Conservation (phyloP, 2,113 vertebrate genomes). For the Brachirus orientalis region DNA sequence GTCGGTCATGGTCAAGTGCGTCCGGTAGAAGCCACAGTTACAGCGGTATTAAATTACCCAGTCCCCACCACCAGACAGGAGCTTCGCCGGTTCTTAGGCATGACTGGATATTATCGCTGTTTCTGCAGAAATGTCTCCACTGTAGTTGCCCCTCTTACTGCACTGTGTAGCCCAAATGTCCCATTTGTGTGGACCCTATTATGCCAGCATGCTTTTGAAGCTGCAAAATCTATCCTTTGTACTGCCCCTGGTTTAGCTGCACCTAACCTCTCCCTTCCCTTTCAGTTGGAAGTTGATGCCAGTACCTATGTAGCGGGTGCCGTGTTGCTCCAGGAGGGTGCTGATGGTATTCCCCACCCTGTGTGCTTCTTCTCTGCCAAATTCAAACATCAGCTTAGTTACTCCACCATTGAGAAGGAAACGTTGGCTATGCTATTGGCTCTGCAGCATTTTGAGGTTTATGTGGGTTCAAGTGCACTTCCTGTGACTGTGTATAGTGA, state of each 20-base stretch:
- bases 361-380: no score
- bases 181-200: no score
- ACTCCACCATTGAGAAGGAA: no score
- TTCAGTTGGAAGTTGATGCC: not conserved
- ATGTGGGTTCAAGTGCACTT: no score
- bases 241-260: no score
- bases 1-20: not conserved
- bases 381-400: no score
- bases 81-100: not conserved
- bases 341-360: not conserved
- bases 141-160: not conserved
- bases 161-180: no score
- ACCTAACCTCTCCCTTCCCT: not conserved
- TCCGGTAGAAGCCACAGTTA: not conserved
- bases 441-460: no score
- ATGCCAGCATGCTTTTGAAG: no score
- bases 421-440: no score
- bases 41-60: not conserved
- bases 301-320: not conserved
- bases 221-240: no score
- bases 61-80: not conserved
- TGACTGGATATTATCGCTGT: not conserved
- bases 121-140: not conserved
- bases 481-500: no score
- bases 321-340: not conserved